Percentiles rank a stretch among this genome's conserved stretches.
phyloP scores from a whole-genome alignment of 2,113 vertebrate species.

The Pedetes capensis region DNA sequence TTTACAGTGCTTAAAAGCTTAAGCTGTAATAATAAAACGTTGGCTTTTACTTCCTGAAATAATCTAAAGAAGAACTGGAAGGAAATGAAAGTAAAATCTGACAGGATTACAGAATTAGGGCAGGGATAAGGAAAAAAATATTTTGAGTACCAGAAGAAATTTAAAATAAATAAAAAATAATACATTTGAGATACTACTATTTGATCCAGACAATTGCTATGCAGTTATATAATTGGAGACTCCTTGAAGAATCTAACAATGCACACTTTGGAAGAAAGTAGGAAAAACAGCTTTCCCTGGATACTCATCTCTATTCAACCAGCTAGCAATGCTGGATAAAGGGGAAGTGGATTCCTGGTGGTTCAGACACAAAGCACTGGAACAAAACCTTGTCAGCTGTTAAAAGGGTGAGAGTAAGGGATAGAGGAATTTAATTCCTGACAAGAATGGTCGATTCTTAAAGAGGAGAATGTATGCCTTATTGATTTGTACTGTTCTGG shows the following conservation, averaged over 20 bases:
- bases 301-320: not conserved
- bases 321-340: not conserved
- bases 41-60: constrained; percentile 54
- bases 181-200: not conserved
- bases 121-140: constrained; percentile 38
- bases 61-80: constrained; percentile 51
- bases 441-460: not conserved
- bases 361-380: not conserved
- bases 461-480: not conserved
- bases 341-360: not conserved
- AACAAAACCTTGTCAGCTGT: not conserved
- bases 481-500: not conserved
- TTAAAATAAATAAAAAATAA: constrained; percentile 47
- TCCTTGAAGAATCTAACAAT: not conserved
- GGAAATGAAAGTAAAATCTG: constrained; percentile 62
- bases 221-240: constrained; percentile 37
- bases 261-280: not conserved
- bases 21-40: constrained; percentile 53
- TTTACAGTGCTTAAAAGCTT: constrained; percentile 38
- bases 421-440: not conserved
- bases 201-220: constrained; percentile 20
- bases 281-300: not conserved
- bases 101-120: constrained; percentile 27
- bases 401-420: not conserved
- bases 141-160: constrained; percentile 48